Percentiles rank a stretch among this genome's conserved stretches.
Conservation (phyloP, 2,113 vertebrate genomes). For the Dendrocopos noguchii region DNA sequence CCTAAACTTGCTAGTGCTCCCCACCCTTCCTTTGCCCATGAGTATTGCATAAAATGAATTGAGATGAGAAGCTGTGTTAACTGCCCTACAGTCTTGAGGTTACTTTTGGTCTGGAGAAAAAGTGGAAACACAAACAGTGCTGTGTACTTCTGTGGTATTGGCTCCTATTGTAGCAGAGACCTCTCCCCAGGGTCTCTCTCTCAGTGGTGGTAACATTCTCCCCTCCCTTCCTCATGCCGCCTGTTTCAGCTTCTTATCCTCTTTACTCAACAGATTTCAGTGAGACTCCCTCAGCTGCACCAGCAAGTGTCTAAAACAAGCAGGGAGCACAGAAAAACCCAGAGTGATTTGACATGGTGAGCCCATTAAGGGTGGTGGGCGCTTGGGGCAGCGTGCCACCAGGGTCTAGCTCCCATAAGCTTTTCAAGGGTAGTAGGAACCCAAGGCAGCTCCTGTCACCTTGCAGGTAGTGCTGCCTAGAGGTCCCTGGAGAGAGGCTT, state of each 20-base stretch:
- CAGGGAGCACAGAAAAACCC: neutral
- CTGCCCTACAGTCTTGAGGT: constrained; percentile 19
- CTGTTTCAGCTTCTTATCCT: constrained; percentile 13
- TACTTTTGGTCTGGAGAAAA: constrained; percentile 12
- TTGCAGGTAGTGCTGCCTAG: neutral
- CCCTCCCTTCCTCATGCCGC: constrained; percentile 45
- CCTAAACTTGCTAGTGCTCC: constrained; percentile 55
- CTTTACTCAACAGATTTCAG: constrained; percentile 27
- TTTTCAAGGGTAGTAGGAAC: neutral
- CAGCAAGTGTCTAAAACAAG: neutral
- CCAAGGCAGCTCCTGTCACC: neutral
- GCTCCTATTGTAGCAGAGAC: neutral
- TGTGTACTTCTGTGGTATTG: neutral
- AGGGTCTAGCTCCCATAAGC: neutral
- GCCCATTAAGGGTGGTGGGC: neutral
- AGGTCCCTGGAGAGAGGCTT: neutral
- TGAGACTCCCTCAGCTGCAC: constrained; percentile 20
- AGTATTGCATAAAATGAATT: constrained; percentile 39
- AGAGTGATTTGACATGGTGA: neutral
- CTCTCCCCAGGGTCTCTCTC: neutral
- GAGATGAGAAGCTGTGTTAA: constrained; percentile 23
- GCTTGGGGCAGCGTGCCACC: neutral
- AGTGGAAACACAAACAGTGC: neutral
- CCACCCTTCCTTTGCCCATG: constrained; percentile 31
- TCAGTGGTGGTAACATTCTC: neutral